Evolutionary conservation across 2,113 vertebrate species (phyloP), one percentile per base, ranked within the genome.

Genomic region (Peromyscus maniculatus): DNA sequence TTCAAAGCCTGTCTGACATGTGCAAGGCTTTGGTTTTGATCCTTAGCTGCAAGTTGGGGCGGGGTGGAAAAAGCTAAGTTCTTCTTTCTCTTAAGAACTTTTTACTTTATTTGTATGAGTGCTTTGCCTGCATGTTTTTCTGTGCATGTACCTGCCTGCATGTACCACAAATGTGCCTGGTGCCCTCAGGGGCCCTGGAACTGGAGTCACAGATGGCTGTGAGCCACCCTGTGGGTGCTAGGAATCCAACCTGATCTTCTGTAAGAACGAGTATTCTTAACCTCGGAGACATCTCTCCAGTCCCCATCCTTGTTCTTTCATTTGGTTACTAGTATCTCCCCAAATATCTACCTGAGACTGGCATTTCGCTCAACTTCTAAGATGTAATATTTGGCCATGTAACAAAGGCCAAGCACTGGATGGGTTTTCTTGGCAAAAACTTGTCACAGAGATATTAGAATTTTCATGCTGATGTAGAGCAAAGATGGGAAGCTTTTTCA

Each of bases 321-420:
- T 78, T 95, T 80, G 83, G 36, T 11, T 96, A 9, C 17, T 91
- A 59, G 36, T 36, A 24, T 92, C 9, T 93, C 19, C 43, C 36
- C 59, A 88, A 39, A 91, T 88, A 28, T 7, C 39, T 72, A 0
- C 46, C 64, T 82, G 79, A 87, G n/a, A 79, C 10, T 72, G 69
- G 55, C 16, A 89, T 1, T 83, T 71, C 19, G 28, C 59, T 95
- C 93, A 39, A 78, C 78, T 43, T 86, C 43, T 52, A 71, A 43
- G 66, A 64, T 79, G 24, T 62, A 82, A 9, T 77, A 94, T 91
- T 97, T 72, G 46, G 19, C 74, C 84, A 59, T 67, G 55, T 86
- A 91, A 69, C 71, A 69, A 79, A 93, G 92, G 16, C 21, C 59
- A 84, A 80, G 16, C 26, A 19, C 0, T 33, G 21, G 26, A 59